phyloP scores from a whole-genome alignment of 2,797 vertebrate species.

The Pipistrellus nathusii region DNA sequence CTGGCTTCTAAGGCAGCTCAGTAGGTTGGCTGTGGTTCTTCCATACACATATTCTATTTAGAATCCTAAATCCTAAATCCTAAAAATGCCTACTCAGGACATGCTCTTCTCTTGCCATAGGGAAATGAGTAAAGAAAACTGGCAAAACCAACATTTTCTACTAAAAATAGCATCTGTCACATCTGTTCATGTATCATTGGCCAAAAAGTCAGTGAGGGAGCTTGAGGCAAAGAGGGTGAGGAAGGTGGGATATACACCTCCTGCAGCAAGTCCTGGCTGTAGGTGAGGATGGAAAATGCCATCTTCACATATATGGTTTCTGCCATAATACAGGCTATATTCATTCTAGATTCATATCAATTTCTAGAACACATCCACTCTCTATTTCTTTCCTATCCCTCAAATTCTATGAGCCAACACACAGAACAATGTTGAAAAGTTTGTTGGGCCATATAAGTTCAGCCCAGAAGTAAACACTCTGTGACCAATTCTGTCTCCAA shows the following conservation, averaged over 20 bases:
- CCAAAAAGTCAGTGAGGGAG: background rate
- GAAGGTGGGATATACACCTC: background rate
- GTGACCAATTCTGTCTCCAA: background rate
- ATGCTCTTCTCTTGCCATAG: background rate
- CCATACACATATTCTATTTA: background rate
- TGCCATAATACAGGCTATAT: background rate
- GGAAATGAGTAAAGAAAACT: background rate
- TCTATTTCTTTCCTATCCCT: background rate
- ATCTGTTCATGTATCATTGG: background rate
- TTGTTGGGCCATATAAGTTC: background rate
- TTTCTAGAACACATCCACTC: background rate
- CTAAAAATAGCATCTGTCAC: background rate
- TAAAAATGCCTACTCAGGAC: background rate
- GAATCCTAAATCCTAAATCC: too few species aligned
- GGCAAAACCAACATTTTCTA: background rate
- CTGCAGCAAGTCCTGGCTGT: background rate
- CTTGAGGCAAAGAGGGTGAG: background rate
- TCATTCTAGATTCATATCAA: background rate
- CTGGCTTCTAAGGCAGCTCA: background rate
- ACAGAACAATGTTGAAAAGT: background rate
- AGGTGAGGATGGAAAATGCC: background rate
- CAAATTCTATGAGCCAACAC: background rate
- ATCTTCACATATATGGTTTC: background rate
- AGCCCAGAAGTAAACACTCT: background rate
- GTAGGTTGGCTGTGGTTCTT: background rate